Base-by-base conservation (phyloP, 1,140 invertebrate genomes). In the Drosophila ananassae region DNA sequence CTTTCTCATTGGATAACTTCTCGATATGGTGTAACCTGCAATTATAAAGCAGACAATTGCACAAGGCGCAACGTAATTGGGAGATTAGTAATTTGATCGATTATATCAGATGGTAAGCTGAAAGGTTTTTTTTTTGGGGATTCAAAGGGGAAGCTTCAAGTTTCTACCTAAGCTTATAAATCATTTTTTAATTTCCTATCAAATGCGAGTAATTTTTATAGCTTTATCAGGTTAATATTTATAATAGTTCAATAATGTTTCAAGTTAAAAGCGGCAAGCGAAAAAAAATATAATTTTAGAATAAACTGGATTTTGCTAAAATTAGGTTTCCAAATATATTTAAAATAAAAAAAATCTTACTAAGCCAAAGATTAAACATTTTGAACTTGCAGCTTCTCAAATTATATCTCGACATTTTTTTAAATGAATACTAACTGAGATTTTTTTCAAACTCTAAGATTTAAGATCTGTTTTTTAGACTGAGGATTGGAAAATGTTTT, bases 1-100 rank as follows among this genome's bases (percentile, higher is more conserved):
- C 90, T 89, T 91, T 91, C 85, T 91, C 90, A 91, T 91, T 91
- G 90, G 90, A 91, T 91, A 91, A 91, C 85, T 91, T 91, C 90
- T 91, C 90, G 90, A 91, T 91, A 91, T 91, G 90, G 90, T 91
- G 90, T 91, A 91, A 91, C 90, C 90, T 91, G 87, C 41, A 91
- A 91, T 41, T 64, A 91, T 28, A 87, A 62, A 87, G 76, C 75
- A 87, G 47, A 61, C 57, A 57, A 72, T 64, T 73, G 83, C 83
- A 87, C 83, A 56, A 28, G 55, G 76, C 79, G 82, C 82, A 89
- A 82, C 69, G 74, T 68, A 71, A 84, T 55, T 50, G 53, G 66
- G 67, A 61, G 90, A 91, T 91, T 91, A 91, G 82, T 85, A 73
- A 79, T 73, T 79, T 77, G 67, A 32, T 60, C 77, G 52, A 46